phyloP scores from a whole-genome alignment of 2,797 vertebrate species.

The Takifugu ocellatus region DNA sequence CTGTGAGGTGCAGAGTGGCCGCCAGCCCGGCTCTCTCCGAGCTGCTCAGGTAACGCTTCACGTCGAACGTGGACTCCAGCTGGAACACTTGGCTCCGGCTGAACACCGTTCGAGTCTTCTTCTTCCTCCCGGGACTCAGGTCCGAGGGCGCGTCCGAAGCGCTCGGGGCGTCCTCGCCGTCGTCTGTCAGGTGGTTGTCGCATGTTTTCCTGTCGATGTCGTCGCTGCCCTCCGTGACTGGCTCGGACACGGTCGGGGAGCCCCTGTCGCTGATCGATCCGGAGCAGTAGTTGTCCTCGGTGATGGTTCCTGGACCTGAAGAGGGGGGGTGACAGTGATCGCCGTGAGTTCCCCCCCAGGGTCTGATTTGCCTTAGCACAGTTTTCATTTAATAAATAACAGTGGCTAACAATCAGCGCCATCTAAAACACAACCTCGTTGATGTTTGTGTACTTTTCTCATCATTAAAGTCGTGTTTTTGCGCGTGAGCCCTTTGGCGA shows the following conservation, averaged over 20 bases:
- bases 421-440: not conserved
- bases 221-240: constrained; percentile 59
- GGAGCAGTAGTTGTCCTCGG: constrained; percentile 57
- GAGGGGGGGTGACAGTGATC: too few species aligned
- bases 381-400: not conserved
- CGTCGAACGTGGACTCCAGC: constrained; percentile 91
- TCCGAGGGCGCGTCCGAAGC: constrained; percentile 43
- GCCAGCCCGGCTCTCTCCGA: constrained; percentile 80
- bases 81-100: constrained; percentile 91
- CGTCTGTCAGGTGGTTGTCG: constrained; percentile 49
- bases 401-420: not conserved
- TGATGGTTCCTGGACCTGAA: constrained; percentile 56
- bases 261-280: constrained; percentile 80
- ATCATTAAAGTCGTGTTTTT: not conserved
- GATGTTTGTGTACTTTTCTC: not conserved
- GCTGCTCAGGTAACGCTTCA: constrained; percentile 86
- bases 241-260: constrained; percentile 80
- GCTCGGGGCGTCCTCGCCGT: constrained; percentile 57
- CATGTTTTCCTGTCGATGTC: constrained; percentile 57
- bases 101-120: constrained; percentile 89
- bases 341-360: too few species aligned
- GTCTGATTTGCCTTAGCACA: not conserved
- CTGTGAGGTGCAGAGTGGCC: constrained; percentile 79
- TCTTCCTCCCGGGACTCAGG: constrained; percentile 73
- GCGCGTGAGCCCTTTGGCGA: constrained; percentile 7